Evolutionary conservation across 2,888 invertebrate species (phyloP), one percentile per base, ranked within the genome.

Genomic region (Schizaphis graminum): DNA sequence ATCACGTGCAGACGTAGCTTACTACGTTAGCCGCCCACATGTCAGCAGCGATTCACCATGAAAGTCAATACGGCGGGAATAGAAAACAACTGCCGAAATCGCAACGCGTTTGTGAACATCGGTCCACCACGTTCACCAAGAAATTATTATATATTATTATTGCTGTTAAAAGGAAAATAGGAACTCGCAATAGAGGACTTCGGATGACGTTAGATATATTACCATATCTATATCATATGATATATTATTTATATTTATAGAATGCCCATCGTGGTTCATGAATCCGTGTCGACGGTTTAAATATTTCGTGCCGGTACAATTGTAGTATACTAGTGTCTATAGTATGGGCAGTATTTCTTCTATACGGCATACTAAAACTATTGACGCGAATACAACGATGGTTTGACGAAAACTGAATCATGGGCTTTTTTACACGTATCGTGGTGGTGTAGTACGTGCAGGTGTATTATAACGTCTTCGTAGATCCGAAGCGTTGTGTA

Each of bases 401-500:
- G 61, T 28, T 49, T 86, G 44, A 90, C 85, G 28, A 90, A 94
- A 94, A 94, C 90, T 94, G 90, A 94, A 94, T 90, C 93, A 90
- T n/a, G 35, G 93, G 61, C 77, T 53, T 53, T 91, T 84, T 91
- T 53, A 44, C 67, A n/a, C 56, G n/a, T 28, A 35, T 35, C 16
- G 41, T 35, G 21, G 35, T 77, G 77, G 56, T 47, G 11, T 53
- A 11, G 61, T 61, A 49, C 44, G 41, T 77, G 67, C 41, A 53
- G 77, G 84, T 91, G 49, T 35, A 53, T 77, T 2, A 35, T 91
- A n/a, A 26, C 44, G 91, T 85, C 84, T 44, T 35, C 44, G 87
- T 44, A n/a, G 10, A 44, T 28, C 77, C 35, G 84, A 41, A 24
- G 7, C 67, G 92, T 77, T 44, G 92, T 57, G 24, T 47, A 16